Evolutionary conservation across 2,888 invertebrate genomes (phyloP).

Genomic region (Patella caerulea): DNA sequence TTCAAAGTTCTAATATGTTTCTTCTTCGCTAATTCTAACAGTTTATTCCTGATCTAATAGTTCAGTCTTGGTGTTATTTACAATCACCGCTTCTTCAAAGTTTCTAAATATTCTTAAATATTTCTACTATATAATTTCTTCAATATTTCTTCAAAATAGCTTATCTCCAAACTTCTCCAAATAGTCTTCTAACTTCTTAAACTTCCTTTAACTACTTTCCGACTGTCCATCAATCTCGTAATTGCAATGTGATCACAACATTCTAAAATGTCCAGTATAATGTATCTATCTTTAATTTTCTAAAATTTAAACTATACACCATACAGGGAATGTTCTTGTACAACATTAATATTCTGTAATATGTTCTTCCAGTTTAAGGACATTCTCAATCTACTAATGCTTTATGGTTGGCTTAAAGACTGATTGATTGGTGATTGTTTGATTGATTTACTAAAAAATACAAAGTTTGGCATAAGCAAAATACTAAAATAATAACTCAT

Average conservation of each 20-base stretch:
- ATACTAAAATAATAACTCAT: too few relatives aligned
- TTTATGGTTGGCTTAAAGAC: too few relatives aligned
- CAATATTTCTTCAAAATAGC: background rate
- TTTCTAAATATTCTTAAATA: background rate
- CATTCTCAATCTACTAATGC: too few relatives aligned
- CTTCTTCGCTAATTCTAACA: too few relatives aligned
- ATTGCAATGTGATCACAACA: background rate
- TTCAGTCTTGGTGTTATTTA: background rate
- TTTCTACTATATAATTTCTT: background rate
- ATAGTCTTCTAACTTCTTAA: background rate
- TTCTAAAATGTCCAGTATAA: background rate
- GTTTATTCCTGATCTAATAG: too few relatives aligned
- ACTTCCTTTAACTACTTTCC: background rate
- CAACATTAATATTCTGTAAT: background rate
- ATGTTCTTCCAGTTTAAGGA: too few relatives aligned
- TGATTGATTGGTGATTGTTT: background rate
- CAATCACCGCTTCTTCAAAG: background rate
- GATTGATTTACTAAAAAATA: background rate
- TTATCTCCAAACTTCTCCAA: background rate
- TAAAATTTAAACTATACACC: background rate
- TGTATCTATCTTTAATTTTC: background rate
- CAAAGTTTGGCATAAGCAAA: background rate
- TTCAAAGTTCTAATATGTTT: too few relatives aligned
- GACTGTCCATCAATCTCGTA: background rate
- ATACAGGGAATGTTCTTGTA: background rate